Conservation (phyloP, 1,140 invertebrate species). For the Microvelia longipes region DNA sequence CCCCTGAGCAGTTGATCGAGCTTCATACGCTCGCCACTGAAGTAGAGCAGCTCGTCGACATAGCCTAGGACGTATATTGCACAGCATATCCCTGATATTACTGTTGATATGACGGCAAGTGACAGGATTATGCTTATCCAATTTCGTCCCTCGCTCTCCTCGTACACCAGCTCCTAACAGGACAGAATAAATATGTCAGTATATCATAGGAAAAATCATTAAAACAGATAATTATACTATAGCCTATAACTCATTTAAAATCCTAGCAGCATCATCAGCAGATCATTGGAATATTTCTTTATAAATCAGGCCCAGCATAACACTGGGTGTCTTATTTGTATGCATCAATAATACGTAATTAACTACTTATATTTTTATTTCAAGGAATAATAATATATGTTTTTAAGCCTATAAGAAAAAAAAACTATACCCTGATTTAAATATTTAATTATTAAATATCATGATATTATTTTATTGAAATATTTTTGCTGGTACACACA, state of each 20-base stretch:
- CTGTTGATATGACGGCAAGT: conserved; percentile 64
- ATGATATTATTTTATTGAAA: too few relatives aligned
- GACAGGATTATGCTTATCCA: conserved; percentile 73
- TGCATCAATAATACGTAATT: too few relatives aligned
- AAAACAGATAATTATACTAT: background rate
- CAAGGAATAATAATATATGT: too few relatives aligned
- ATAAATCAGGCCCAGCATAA: too few relatives aligned
- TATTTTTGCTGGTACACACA: too few relatives aligned
- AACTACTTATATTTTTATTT: too few relatives aligned
- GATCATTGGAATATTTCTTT: too few relatives aligned
- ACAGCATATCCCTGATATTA: conserved; percentile 67
- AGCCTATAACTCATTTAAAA: background rate
- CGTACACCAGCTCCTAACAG: conserved; percentile 48
- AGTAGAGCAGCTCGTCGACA: conserved; percentile 71
- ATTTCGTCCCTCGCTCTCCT: conserved; percentile 56
- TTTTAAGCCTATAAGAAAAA: too few relatives aligned
- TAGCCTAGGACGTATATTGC: conserved; percentile 74
- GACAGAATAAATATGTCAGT: background rate
- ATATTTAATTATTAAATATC: too few relatives aligned
- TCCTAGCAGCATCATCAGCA: too few relatives aligned
- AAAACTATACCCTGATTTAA: too few relatives aligned
- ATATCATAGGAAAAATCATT: background rate
- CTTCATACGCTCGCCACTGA: conserved; percentile 63
- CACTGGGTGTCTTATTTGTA: too few relatives aligned
- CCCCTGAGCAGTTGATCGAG: conserved; percentile 50